These are phyloP conservation scores for Macrosteles quadrilineatus DNA, from an alignment of 1,140 invertebrate genomes.

Conservation along the genomic window DNA sequence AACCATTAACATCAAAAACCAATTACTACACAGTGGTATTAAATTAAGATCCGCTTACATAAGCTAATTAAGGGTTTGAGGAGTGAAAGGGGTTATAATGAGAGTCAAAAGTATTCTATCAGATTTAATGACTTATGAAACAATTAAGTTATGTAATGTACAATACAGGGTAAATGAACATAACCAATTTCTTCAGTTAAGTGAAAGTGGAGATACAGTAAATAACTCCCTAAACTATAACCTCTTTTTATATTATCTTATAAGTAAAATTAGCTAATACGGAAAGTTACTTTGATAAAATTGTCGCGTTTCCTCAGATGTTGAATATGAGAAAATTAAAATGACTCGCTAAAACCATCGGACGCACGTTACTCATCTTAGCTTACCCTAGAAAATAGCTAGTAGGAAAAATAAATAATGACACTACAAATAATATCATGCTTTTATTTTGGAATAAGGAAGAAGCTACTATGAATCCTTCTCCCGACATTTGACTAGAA, in stretches of 20 bases:
- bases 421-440: not conserved
- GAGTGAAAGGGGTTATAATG: not conserved
- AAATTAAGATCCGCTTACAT: too few relatives aligned
- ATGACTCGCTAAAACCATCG: not conserved
- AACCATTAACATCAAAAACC: too few relatives aligned
- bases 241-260: not conserved
- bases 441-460: not conserved
- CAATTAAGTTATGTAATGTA: constrained; percentile 9
- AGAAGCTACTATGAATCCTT: not conserved
- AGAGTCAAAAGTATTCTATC: not conserved
- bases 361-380: not conserved
- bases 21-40: too few relatives aligned
- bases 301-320: constrained; percentile 11
- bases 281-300: not conserved
- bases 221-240: not conserved
- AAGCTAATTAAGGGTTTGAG: too few relatives aligned
- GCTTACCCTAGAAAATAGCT: not conserved
- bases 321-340: not conserved
- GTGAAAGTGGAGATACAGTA: not conserved
- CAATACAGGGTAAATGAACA: not conserved
- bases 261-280: too few relatives aligned
- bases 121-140: constrained; percentile 7
- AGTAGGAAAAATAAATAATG: not conserved
- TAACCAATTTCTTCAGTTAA: not conserved
- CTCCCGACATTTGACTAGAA: constrained; percentile 7